Evolutionary conservation across 2,113 vertebrate genomes (phyloP), one percentile per base, ranked within the genome.

Genomic region (Tricholaema leucomelas): DNA sequence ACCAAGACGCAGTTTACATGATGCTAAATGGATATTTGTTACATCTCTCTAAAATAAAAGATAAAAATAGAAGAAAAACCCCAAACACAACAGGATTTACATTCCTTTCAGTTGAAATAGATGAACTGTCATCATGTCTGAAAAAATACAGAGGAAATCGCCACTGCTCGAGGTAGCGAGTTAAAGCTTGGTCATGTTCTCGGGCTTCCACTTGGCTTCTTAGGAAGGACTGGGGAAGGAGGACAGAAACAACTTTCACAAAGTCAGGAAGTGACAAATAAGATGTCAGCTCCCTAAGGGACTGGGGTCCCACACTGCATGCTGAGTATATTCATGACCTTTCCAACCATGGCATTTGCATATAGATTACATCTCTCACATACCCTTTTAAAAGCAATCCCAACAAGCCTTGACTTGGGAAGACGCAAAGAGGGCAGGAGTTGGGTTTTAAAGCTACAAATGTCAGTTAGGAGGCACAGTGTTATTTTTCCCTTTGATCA

Each of bases 401-500:
- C 89, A 64, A 87, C 87, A 82, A 79, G 64, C 16, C 8, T 13
- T 75, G 88, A 72, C 35, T 87, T 84, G 65, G 74, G 93, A 96
- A 95, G 92, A 95, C 67, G 85, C 2, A 59, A 56, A 54, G 40
- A 73, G 59, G 72, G 70, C 52, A 85, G 74, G 75, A 92, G 54
- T 24, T 40, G 74, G 74, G 59, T 61, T 94, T 97, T 96, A 96
- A 96, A 97, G 90, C 95, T 93, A 96, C 73, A 78, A 96, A 81
- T 58, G 58, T 95, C 85, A 88, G 61, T 95, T 94, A 92, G 94
- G 96, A 96, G 94, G 96, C 96, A 96, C 96, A 96, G 87, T 95
- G 87, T 94, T 87, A 90, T 65, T 91, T 75, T 92, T 90, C 64
- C 84, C 82, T 94, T 92, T 60, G 78, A 95, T 36, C 5, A 21